These are phyloP conservation scores for Sciurus niger DNA, from an alignment of 2,113 vertebrate genomes.

Conservation along the genomic window DNA sequence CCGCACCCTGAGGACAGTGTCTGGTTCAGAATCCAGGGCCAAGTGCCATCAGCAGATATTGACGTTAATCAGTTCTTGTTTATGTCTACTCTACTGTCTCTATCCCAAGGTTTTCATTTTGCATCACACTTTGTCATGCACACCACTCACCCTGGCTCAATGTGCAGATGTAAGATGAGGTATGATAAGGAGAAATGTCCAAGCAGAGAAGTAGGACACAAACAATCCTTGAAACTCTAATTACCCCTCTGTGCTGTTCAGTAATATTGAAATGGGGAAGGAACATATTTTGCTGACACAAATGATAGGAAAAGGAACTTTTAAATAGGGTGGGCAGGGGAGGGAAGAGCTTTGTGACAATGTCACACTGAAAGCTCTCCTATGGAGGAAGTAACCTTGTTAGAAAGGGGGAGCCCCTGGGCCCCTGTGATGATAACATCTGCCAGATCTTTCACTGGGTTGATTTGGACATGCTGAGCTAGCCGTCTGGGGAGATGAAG, in stretches of 20 bases:
- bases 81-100: neutral
- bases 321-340: neutral
- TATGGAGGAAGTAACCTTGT: neutral
- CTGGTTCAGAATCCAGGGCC: neutral
- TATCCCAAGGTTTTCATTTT: conserved; percentile 12
- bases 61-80: neutral
- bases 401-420: neutral
- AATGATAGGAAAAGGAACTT: conserved; percentile 24
- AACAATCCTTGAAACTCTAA: neutral
- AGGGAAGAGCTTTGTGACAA: neutral
- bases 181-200: neutral
- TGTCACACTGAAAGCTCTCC: neutral
- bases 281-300: conserved; percentile 30
- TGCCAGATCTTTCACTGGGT: neutral
- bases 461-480: neutral
- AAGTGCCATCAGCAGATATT: neutral
- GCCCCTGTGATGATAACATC: neutral
- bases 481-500: neutral
- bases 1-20: neutral
- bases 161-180: neutral
- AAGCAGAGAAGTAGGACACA: neutral
- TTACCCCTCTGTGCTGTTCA: neutral
- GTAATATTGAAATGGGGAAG: neutral
- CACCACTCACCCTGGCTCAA: neutral
- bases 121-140: neutral